A percentile compares a stretch with the other conserved stretches of the same genome.
These are phyloP conservation scores for Monochamus alternatus DNA, from an alignment of 2,888 invertebrate species.

Conservation along the genomic window DNA sequence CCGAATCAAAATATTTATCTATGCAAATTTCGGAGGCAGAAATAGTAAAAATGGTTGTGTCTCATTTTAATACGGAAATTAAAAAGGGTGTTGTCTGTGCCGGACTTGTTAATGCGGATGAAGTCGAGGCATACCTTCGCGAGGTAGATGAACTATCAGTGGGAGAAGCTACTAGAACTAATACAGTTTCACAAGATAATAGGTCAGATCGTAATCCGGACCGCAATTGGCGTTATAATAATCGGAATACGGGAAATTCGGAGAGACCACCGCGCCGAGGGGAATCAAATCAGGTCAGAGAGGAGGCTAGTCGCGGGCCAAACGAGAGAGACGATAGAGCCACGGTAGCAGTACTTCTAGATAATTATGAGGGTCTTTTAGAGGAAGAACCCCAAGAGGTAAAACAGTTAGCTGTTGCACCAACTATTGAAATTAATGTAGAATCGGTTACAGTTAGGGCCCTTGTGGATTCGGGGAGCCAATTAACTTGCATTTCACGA, in stretches of 20 bases:
- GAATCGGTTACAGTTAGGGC: not conserved
- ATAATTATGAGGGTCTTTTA: not conserved
- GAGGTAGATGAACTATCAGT: no score
- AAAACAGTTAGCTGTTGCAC: conserved; percentile 2
- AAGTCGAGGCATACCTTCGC: no score
- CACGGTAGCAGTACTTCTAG: not conserved
- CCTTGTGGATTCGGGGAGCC: conserved; percentile 11
- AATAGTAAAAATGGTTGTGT: not conserved
- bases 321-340: no score
- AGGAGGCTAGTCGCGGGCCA: not conserved
- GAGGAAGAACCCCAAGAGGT: not conserved
- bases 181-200: no score
- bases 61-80: not conserved
- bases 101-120: not conserved
- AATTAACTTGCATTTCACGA: conserved; percentile 14
- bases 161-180: no score
- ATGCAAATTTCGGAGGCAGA: not conserved
- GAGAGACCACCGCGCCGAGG: no score
- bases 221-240: no score
- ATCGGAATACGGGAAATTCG: no score
- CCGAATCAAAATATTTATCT: not conserved
- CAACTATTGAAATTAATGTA: not conserved
- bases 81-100: not conserved
- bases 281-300: not conserved
- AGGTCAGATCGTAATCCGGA: no score